A percentile compares a stretch with the other conserved stretches of the same genome.
These are phyloP conservation scores for Stenodera caucasica DNA, from an alignment of 2,888 invertebrate species.

Conservation along the genomic window DNA sequence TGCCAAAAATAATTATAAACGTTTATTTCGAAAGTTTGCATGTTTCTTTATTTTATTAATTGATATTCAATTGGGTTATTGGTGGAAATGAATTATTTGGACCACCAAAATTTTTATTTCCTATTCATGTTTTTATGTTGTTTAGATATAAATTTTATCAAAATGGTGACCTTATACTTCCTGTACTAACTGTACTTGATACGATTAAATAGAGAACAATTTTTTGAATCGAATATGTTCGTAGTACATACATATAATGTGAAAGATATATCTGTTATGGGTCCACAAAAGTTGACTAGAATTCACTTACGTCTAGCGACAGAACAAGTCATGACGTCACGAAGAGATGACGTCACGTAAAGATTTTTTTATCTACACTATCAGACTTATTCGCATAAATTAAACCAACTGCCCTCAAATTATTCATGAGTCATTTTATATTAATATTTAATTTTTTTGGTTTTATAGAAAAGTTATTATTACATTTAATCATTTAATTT, in stretches of 20 bases:
- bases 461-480: too few relatives aligned
- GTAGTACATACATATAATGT: slow-evolving; percentile 6
- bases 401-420: too few relatives aligned
- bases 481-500: too few relatives aligned
- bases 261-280: slow-evolving; percentile 8
- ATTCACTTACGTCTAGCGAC: too few relatives aligned
- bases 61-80: background rate
- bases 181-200: slow-evolving; percentile 38
- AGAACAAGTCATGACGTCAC: too few relatives aligned
- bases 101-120: slow-evolving; percentile 3
- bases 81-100: background rate
- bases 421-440: too few relatives aligned
- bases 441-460: too few relatives aligned
- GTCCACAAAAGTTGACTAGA: too few relatives aligned
- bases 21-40: slow-evolving; percentile 24
- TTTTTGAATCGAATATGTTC: slow-evolving; percentile 26
- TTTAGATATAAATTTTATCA: too few relatives aligned
- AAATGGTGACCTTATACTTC: slow-evolving; percentile 39
- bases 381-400: too few relatives aligned
- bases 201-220: slow-evolving; percentile 41
- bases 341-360: too few relatives aligned
- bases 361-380: too few relatives aligned
- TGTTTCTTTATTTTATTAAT: slow-evolving; percentile 10
- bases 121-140: background rate
- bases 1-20: slow-evolving; percentile 33